Evolutionary conservation across 1,140 invertebrate genomes (phyloP), one percentile per base, ranked within the genome.

Genomic region (Drosophila murphyi): DNA sequence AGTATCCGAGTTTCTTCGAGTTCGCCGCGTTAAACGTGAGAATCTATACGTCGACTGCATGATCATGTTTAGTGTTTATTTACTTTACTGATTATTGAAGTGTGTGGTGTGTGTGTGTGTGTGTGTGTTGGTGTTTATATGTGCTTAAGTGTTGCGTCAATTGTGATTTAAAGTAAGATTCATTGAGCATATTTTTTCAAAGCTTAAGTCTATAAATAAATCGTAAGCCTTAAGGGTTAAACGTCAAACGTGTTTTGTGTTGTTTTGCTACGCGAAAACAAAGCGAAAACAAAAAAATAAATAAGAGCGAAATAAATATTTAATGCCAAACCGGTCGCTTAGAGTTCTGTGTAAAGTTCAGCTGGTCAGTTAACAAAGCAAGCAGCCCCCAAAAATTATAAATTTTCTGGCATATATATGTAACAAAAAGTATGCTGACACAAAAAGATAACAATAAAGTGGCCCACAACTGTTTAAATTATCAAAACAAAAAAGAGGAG

Each of bases 41-140:
- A 56, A 56, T 54, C 20, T 41, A 55, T 7, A 6, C 37, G 43
- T 6, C 37, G 43, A 29, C 56, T 37, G 45, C 63, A 48, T 61
- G 64, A 69, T 64, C 61, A 61, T 63, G 61, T 56, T 68, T 32
- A 65, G 69, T 88, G 52, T 83, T 88, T 88, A 72, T 77, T 77
- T 77, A 59, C 68, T 77, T 71, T 74, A 85, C 85, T 89, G 85
- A 89, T 89, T 89, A 76, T 64, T 74, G 50, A 72, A 89, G 85
- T 89, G 83, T 73, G 77, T 80, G 68, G 73, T 62, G 35, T 37
- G 85, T 89, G 83, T 73, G 78, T 81, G n/a, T n/a, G 64, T 73
- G 59, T n/a, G 39, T 41, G 39, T n/a, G 8, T 37, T 77, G 74
- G 82, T 81, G 75, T 79, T 80, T 20, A 20, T 20, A 59, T 41